Base-by-base conservation (phyloP, 2,113 vertebrate genomes). In the Hippocampus mohnikei region DNA sequence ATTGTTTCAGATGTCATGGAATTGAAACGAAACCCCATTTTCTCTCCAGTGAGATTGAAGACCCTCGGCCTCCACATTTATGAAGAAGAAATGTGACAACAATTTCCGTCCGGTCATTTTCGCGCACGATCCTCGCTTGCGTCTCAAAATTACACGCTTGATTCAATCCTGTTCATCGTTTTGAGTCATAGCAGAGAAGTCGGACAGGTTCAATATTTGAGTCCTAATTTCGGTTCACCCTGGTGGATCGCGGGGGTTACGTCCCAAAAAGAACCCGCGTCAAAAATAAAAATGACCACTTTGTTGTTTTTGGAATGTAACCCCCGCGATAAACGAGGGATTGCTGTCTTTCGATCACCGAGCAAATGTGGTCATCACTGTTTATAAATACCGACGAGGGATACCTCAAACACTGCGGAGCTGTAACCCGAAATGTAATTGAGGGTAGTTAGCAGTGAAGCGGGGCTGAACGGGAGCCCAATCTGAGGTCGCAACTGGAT, bases 291-390 rank as follows among this genome's bases (percentile, higher is more conserved):
- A 7, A 37, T 6, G 33, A 37, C 33, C 33, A 37, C 33, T 37
- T 37, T 6, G 5, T 37, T 37, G 5, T 6, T 37, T 37, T 37
- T 6, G 33, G 33, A 37, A 6, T 5, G 33, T 37, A 37, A 37
- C 33, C 33, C 33, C 5, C 33, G 33, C 33, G 33, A 37, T 37
- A 37, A 37, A 37, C 33, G 33, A 37, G 33, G 33, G 33, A 37
- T 37, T 37, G 33, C 33, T 5, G 33, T 37, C 66, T 79, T 85
- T 50, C 75, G 83, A 88, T 83, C 69, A 88, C 79, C 74, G 75
- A 86, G 81, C 80, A 92, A 89, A 91, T 87, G 81, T 37, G 85
- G 88, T 88, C 79, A 85, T 76, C 77, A 76, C 77, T 78, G 81
- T 88, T 89, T 90, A 81, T 72, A 90, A 91, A 91, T 78, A 78